A percentile compares a stretch with the other conserved stretches of the same genome.
phyloP scores from a whole-genome alignment of 2,797 vertebrate genomes.

The Thamnophis elegans region DNA sequence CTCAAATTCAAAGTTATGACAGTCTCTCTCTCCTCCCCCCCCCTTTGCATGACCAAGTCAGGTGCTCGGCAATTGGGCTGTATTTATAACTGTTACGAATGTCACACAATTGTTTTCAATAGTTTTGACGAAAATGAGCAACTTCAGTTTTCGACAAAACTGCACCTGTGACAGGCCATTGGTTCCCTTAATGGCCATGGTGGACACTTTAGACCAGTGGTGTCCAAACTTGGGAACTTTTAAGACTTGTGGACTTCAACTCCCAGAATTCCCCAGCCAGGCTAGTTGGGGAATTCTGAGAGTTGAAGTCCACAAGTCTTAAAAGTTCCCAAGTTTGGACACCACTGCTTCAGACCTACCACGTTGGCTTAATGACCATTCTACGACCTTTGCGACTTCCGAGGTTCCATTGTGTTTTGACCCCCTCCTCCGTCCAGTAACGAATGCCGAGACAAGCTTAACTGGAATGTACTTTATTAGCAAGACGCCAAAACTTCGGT shows the following conservation, averaged over 20 bases:
- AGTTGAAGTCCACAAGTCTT: too few relatives aligned
- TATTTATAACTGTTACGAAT: neutral
- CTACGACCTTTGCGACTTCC: neutral
- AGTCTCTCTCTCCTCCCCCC: neutral
- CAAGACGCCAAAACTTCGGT: too few relatives aligned
- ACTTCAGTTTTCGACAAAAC: neutral
- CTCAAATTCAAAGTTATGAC: neutral
- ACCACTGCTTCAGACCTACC: too few relatives aligned
- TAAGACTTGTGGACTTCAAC: too few relatives aligned
- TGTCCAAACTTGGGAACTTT: too few relatives aligned
- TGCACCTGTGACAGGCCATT: neutral
- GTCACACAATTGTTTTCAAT: neutral
- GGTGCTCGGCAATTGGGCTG: rapidly evolving
- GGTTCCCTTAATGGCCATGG: neutral
- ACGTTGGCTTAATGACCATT: neutral
- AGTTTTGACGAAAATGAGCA: neutral
- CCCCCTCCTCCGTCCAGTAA: too few relatives aligned
- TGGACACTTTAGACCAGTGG: neutral
- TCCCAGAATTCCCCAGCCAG: too few relatives aligned
- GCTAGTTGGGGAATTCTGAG: too few relatives aligned
- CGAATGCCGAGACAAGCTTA: too few relatives aligned
- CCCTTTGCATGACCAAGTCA: neutral
- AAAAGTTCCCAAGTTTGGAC: too few relatives aligned
- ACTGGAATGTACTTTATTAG: too few relatives aligned
- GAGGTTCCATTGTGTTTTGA: too few relatives aligned